These are phyloP conservation scores for Notodonta ziczac DNA, from an alignment of 2,888 invertebrate species.

Conservation along the genomic window DNA sequence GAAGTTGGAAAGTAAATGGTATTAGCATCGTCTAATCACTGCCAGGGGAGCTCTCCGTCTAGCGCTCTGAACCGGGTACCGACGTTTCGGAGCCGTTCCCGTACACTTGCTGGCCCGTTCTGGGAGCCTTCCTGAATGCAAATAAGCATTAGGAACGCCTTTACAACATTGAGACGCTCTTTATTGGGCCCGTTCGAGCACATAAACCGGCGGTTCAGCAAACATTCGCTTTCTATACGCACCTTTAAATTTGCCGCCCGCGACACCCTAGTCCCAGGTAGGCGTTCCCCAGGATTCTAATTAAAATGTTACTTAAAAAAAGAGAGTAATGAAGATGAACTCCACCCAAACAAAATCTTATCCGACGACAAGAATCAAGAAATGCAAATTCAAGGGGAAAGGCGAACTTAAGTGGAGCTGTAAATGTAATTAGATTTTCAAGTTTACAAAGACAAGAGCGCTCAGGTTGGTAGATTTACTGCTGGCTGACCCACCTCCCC, in stretches of 20 bases:
- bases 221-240: constrained; percentile 58
- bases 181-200: constrained; percentile 76
- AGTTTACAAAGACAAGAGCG: constrained; percentile 82
- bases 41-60: constrained; percentile 77
- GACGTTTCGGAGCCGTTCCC: constrained; percentile 64
- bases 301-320: constrained; percentile 41
- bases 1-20: constrained; percentile 82
- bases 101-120: constrained; percentile 75
- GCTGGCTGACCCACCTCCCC: constrained; percentile 80
- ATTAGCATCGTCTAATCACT: constrained; percentile 83
- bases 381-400: constrained; percentile 77
- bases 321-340: constrained; percentile 50
- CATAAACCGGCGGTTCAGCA: constrained; percentile 66
- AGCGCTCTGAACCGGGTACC: constrained; percentile 60
- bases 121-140: constrained; percentile 80
- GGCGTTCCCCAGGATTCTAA: constrained; percentile 35
- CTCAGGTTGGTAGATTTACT: constrained; percentile 83
- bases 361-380: constrained; percentile 71
- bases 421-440: constrained; percentile 84
- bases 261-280: constrained; percentile 35
- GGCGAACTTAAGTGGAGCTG: constrained; percentile 77
- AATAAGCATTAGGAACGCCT: constrained; percentile 82
- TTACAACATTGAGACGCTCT: constrained; percentile 78
- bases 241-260: constrained; percentile 42
- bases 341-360: constrained; percentile 60